Base-by-base conservation (phyloP, 2,888 invertebrate species). In the Drosophila lutescens region DNA sequence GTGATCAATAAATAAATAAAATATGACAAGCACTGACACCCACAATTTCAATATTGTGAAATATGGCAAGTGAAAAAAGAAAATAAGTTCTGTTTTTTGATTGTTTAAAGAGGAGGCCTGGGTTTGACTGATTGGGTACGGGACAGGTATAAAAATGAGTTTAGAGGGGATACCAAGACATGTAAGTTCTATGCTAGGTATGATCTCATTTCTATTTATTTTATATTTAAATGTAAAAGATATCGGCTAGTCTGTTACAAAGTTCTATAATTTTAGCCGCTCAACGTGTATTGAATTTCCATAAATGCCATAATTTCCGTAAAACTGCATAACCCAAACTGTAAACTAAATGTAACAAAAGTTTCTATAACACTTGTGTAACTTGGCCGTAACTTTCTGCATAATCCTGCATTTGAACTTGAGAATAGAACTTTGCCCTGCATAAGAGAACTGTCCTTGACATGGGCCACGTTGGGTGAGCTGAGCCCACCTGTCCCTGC, bases 1-100 rank as follows among this genome's bases (percentile, higher is more conserved):
- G 80, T 86, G 80, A 81, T 81, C 75, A 83, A 83, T 86, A 82
- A 82, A 86, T 54, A 72, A 67, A 55, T 50, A 70, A 58, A 71
- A 53, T 38, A 32, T 34, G 41, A 9, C 34, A 54, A 38, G 12
- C 49, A 57, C 26, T 41, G 57, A 20, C 54, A 20, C 13, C 17
- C 47, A 50, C 40, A 38, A 38, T 17, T 34, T 40, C 55, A 65
- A 68, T 74, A 57, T 78, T 70, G 66, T 76, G 68, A 76, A 79
- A 74, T 77, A 74, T 51, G 51, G 50, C 51, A 17, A 47, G 12
- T 44, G 23, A 53, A 41, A 67, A 50, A 15, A 34, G 38, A 67
- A 50, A 15, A 40, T 38, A 26, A 15, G 10, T 12, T 38, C 53
- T 41, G 34, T 51, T 41, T 13, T 7, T 9, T 26, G 74, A 69